Conservation (phyloP, 2,888 invertebrate species). For the Pachliopta kotzebuea region DNA sequence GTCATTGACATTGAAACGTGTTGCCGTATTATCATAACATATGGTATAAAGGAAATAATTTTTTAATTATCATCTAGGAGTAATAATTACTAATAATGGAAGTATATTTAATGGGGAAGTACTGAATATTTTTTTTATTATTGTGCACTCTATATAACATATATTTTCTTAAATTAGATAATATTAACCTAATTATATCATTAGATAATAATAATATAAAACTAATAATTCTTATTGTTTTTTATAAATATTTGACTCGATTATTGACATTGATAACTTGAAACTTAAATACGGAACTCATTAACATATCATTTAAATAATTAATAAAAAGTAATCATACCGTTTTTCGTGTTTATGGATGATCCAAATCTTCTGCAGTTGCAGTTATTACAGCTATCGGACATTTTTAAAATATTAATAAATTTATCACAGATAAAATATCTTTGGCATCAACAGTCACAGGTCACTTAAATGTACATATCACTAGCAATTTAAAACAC, state of each 20-base stretch:
- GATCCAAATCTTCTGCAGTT: slow-evolving; percentile 47
- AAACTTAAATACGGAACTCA: slow-evolving; percentile 25
- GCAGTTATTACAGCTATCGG: slow-evolving; percentile 55
- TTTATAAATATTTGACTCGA: slow-evolving; percentile 16
- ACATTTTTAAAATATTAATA: slow-evolving; percentile 50
- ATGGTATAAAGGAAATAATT: neutral
- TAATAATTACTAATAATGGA: neutral
- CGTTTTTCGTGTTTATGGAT: slow-evolving; percentile 41
- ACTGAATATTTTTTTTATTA: neutral
- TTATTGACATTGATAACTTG: slow-evolving; percentile 22
- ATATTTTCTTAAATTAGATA: neutral
- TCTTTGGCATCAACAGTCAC: slow-evolving; percentile 49
- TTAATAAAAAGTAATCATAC: slow-evolving; percentile 45
- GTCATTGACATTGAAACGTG: neutral
- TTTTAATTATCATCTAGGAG: neutral
- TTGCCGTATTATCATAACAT: neutral
- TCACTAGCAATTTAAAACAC: slow-evolving; percentile 43
- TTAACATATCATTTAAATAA: neutral
- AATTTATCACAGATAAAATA: slow-evolving; percentile 61
- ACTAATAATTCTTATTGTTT: neutral
- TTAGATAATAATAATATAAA: slow-evolving; percentile 25
- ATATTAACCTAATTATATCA: slow-evolving; percentile 30
- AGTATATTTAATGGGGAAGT: slow-evolving; percentile 1
- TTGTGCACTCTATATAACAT: no score
- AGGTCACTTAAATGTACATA: slow-evolving; percentile 37